A percentile compares a stretch with the other conserved stretches of the same genome.
phyloP scores from a whole-genome alignment of 1,140 invertebrate genomes.

The Leptopilina clavipes region DNA sequence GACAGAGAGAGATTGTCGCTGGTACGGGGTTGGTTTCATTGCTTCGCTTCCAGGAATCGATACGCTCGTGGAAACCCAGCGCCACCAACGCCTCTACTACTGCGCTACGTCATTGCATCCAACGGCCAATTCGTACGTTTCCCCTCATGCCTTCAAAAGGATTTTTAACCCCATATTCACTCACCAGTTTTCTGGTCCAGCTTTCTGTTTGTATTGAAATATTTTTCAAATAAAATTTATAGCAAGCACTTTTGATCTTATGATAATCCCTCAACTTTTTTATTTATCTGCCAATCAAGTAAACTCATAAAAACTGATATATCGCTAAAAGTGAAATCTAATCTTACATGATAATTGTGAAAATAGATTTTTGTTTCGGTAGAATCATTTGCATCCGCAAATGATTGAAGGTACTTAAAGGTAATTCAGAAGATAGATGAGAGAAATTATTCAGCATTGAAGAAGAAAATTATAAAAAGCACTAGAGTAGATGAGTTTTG shows the following conservation, averaged over 20 bases:
- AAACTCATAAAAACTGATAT: too few relatives aligned
- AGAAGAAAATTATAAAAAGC: not conserved
- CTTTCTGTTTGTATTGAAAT: constrained; percentile 34
- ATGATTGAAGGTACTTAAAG: too few relatives aligned
- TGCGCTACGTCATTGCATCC: constrained; percentile 68
- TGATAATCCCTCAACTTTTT: too few relatives aligned
- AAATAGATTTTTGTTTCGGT: too few relatives aligned
- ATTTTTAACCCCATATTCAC: constrained; percentile 52
- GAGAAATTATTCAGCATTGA: not conserved
- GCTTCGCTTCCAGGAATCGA: constrained; percentile 58
- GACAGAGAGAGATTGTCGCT: constrained; percentile 51
- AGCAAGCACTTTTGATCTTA: not conserved
- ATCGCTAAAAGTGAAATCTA: too few relatives aligned
- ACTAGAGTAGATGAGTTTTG: too few relatives aligned
- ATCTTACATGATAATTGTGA: too few relatives aligned
- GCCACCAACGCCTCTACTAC: constrained; percentile 68
- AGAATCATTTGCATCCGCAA: too few relatives aligned
- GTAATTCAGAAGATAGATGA: not conserved
- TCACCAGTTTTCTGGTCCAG: constrained; percentile 43
- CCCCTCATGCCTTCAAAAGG: constrained; percentile 43
- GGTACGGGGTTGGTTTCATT: constrained; percentile 56
- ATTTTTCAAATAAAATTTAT: not conserved
- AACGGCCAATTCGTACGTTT: constrained; percentile 57
- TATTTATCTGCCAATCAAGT: too few relatives aligned
- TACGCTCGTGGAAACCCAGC: constrained; percentile 68